These are phyloP conservation scores for Apantesis nais DNA, from an alignment of 2,888 invertebrate genomes.

Conservation along the genomic window DNA sequence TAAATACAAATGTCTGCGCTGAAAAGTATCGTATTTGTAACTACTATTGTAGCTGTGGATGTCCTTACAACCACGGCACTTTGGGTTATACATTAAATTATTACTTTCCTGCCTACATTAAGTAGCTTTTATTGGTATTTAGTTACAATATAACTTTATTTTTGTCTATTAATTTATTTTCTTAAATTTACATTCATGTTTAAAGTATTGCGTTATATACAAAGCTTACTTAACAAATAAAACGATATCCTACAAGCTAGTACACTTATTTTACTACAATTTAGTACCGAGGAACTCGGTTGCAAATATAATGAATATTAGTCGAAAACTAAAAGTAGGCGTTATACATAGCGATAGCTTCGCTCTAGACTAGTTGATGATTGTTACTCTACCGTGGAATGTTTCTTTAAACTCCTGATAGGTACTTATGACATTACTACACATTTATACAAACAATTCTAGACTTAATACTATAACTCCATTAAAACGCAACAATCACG, in stretches of 20 bases:
- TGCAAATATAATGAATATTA: constrained; percentile 61
- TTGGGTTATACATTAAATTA: too few species aligned
- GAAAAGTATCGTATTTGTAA: too few species aligned
- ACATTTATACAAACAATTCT: constrained; percentile 71
- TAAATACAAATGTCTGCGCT: too few species aligned
- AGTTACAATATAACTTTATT: too few species aligned
- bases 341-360: constrained; percentile 62
- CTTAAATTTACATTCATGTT: constrained; percentile 47
- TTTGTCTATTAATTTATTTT: constrained; percentile 60
- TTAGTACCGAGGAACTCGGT: constrained; percentile 71
- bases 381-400: constrained; percentile 76
- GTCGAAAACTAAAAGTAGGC: constrained; percentile 55
- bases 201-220: constrained; percentile 66
- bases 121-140: too few species aligned
- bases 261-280: constrained; percentile 55
- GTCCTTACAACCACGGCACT: too few species aligned
- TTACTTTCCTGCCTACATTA: too few species aligned
- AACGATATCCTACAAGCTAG: constrained; percentile 56
- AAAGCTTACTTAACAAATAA: constrained; percentile 60
- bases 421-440: constrained; percentile 61
- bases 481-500: constrained; percentile 70
- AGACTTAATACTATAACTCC: constrained; percentile 59
- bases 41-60: too few species aligned
- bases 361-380: constrained; percentile 80
- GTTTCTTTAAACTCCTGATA: constrained; percentile 67